Conservation (phyloP, 2,888 invertebrate species). For the Dryadula phaetusa region DNA sequence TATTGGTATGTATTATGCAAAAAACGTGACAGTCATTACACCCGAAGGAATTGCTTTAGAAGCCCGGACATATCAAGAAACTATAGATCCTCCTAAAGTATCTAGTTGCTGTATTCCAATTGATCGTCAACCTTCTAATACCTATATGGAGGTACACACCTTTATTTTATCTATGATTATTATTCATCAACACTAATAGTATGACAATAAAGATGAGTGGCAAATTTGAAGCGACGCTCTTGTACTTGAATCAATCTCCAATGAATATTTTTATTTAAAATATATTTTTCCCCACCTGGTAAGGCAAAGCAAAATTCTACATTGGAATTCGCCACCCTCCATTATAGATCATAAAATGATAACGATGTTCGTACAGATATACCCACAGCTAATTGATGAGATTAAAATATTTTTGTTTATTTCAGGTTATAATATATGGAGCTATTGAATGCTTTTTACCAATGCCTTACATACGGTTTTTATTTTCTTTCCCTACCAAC, state of each 20-base stretch:
- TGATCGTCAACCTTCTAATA: slow-evolving; percentile 87
- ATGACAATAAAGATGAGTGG: too few species aligned
- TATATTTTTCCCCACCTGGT: background rate
- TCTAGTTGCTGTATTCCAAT: slow-evolving; percentile 67
- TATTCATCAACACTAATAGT: background rate
- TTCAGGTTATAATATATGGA: slow-evolving; percentile 85
- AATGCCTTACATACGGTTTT: slow-evolving; percentile 85
- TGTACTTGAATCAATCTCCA: too few species aligned
- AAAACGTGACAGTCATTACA: slow-evolving; percentile 83
- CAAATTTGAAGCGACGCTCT: too few species aligned
- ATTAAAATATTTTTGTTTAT: slow-evolving; percentile 19
- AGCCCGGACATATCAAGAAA: slow-evolving; percentile 86
- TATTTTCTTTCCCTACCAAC: slow-evolving; percentile 89
- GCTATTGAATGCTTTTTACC: slow-evolving; percentile 88
- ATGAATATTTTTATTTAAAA: background rate
- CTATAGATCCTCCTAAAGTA: slow-evolving; percentile 74
- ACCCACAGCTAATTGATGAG: background rate
- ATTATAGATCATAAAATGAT: too few species aligned
- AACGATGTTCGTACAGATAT: too few species aligned
- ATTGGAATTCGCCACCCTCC: too few species aligned
- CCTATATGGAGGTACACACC: slow-evolving; percentile 79
- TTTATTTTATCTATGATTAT: background rate
- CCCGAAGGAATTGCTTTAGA: slow-evolving; percentile 68
- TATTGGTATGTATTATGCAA: slow-evolving; percentile 84
- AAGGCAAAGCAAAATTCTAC: too few species aligned